Conservation (phyloP, 2,888 invertebrate genomes). For the Oxyteleia sp. region DNA sequence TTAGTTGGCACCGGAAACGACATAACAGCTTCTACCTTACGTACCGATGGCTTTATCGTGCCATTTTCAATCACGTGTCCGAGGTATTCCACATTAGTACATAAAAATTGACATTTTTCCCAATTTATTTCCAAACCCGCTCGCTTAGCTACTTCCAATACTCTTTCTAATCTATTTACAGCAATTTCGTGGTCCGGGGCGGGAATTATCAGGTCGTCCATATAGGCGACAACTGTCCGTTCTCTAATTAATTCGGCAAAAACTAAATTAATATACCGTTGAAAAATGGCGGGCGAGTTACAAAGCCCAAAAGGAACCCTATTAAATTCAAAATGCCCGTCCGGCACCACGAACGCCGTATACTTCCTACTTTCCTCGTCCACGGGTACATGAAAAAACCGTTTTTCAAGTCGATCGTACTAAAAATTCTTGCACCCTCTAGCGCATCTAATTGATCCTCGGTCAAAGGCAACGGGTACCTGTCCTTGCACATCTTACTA, state of each 20-base stretch:
- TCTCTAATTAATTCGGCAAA: neutral
- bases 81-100: conserved; percentile 72
- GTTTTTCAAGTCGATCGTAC: neutral
- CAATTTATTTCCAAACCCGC: conserved; percentile 23
- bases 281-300: neutral
- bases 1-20: neutral
- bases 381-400: neutral
- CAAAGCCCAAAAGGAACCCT: neutral
- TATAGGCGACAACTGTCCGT: neutral
- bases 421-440: neutral
- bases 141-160: neutral
- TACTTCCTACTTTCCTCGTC: neutral
- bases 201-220: neutral
- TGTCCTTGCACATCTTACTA: neutral
- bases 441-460: neutral
- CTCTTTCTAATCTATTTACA: neutral
- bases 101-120: conserved; percentile 71
- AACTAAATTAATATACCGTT: neutral
- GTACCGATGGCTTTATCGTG: neutral
- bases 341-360: neutral
- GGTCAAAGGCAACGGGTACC: neutral
- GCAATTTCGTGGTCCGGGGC: neutral
- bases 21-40: neutral
- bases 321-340: neutral
- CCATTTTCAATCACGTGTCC: conserved; percentile 79